phyloP scores from a whole-genome alignment of 2,113 vertebrate genomes.

The Perca flavescens region DNA sequence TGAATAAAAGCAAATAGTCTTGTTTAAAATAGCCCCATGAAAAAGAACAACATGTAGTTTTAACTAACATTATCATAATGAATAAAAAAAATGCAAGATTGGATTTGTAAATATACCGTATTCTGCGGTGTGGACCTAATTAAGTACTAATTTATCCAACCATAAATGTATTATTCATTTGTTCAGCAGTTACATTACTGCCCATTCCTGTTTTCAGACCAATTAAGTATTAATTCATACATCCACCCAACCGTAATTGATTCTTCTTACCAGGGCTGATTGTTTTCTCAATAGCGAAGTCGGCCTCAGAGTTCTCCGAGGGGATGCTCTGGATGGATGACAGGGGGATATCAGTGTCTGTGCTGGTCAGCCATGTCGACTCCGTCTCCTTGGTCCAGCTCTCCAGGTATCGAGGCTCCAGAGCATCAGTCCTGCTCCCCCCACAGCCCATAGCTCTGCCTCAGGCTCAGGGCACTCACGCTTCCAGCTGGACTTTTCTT shows the following conservation, averaged over 20 bases:
- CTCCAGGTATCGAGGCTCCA: constrained; percentile 86
- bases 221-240: constrained; percentile 4
- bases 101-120: not conserved
- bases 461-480: constrained; percentile 10
- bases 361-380: constrained; percentile 87
- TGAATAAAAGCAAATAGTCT: not conserved
- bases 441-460: constrained; percentile 84
- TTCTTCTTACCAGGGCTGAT: constrained; percentile 75
- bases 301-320: constrained; percentile 79
- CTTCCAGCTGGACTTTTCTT: constrained; percentile 24
- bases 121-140: not conserved
- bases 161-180: constrained; percentile 1
- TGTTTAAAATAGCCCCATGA: not conserved
- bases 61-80: not conserved
- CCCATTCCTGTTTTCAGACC: not conserved
- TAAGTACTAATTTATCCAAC: not conserved
- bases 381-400: constrained; percentile 89
- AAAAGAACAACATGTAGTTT: not conserved
- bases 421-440: constrained; percentile 85
- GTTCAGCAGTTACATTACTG: constrained; percentile 13
- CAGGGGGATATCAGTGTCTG: constrained; percentile 85
- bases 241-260: not conserved
- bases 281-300: constrained; percentile 80
- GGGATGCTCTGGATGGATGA: constrained; percentile 86
- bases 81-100: not conserved